phyloP scores from a whole-genome alignment of 2,888 invertebrate species.

The Carterocephalus palaemon region DNA sequence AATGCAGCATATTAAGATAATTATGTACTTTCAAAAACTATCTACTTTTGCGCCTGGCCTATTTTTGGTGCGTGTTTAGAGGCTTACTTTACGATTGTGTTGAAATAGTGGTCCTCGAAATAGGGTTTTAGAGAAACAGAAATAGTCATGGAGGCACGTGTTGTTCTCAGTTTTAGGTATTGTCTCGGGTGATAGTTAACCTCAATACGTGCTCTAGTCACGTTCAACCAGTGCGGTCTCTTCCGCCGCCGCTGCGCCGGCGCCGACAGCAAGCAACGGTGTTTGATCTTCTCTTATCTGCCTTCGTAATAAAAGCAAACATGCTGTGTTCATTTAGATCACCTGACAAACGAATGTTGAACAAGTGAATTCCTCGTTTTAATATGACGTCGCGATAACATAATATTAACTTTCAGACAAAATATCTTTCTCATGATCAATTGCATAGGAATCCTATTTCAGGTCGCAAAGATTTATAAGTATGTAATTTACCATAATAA shows the following conservation, averaged over 20 bases:
- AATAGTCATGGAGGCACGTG: conserved; percentile 43
- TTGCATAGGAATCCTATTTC: conserved; percentile 25
- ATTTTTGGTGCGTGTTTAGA: conserved; percentile 14
- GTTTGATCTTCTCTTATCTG: conserved; percentile 50
- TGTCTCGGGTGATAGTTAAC: conserved; percentile 48
- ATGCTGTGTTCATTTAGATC: conserved; percentile 52
- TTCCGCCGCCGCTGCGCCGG: conserved; percentile 26
- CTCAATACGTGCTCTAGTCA: conserved; percentile 65
- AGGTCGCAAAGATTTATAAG: too few relatives aligned
- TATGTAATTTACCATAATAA: too few relatives aligned
- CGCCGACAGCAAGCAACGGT: conserved; percentile 37
- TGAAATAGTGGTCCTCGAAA: conserved; percentile 14
- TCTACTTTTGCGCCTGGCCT: not conserved
- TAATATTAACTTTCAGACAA: conserved; percentile 39
- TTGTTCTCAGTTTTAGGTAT: conserved; percentile 12
- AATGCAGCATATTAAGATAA: too few relatives aligned
- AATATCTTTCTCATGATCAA: conserved; percentile 51
- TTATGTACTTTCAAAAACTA: too few relatives aligned
- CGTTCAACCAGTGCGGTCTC: conserved; percentile 44
- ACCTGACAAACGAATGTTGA: conserved; percentile 71
- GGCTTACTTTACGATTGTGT: conserved; percentile 18
- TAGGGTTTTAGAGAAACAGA: conserved; percentile 17
- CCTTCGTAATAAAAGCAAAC: conserved; percentile 47
- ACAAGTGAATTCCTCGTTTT: conserved; percentile 60
- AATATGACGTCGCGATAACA: conserved; percentile 61